Evolutionary conservation across 2,113 vertebrate species (phyloP), one percentile per base, ranked within the genome.

Genomic region (Spilogale gracilis): DNA sequence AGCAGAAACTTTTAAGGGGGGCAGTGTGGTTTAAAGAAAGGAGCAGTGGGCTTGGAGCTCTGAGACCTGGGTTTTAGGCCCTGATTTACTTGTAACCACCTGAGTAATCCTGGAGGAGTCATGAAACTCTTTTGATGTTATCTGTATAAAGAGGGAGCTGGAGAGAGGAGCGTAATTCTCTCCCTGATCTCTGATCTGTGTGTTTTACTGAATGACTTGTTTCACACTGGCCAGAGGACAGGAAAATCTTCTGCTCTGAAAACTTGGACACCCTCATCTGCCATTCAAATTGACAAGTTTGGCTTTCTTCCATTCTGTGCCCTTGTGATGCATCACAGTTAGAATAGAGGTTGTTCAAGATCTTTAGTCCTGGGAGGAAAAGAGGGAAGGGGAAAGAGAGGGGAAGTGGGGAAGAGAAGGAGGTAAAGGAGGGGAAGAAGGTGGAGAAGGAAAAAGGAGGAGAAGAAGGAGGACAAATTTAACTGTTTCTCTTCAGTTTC

Each of bases 241-340:
- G 83, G 74, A 65, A 88, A 81, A 32, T 71, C 88, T 85, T 60
- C 76, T 93, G 43, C 27, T 96, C 65, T 93, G 85, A 84, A 71
- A n/a, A 76, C 58, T 88, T 56, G 16, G 11, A 18, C 23, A 18
- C 12, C 30, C 2, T 84, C 84, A 43, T 43, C 61, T 94, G 5
- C 79, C n/a, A 69, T 50, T 80, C 32, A 25, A 69, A 52, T 52
- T 58, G 73, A 71, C 61, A 52, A 61, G 43, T 38, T 45, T 48
- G 9, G 79, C 27, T 91, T 95, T 52, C 79, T 76, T 48, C 50
- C 30, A 58, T 50, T 50, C 60, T 30, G 38, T 76, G 78, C 48
- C 5, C 9, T 74, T 56, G 16, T 60, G 45, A 78, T 43, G 10
- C 32, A 32, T 27, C 32, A 30, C 16, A 56, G 54, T 88, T 30